Conservation (phyloP, 2,113 vertebrate species). For the Syngnathus floridae region DNA sequence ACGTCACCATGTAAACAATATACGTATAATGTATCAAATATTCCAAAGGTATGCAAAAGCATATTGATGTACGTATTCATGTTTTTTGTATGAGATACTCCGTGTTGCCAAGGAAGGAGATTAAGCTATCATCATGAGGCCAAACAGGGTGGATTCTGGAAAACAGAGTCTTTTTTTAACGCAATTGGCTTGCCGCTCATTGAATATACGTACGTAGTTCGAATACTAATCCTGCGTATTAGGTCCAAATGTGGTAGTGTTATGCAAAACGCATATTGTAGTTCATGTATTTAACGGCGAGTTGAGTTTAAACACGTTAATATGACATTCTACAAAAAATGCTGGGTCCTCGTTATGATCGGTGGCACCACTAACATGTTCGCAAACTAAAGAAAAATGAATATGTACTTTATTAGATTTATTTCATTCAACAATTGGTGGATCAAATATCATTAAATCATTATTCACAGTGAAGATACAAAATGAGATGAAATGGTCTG, state of each 20-base stretch:
- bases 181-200: not conserved
- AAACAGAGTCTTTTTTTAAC: constrained; percentile 16
- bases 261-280: not conserved
- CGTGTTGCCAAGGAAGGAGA: constrained; percentile 37
- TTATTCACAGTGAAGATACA: not conserved
- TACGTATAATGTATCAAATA: constrained; percentile 21
- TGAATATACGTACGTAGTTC: not conserved
- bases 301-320: no score
- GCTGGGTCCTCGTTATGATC: not conserved
- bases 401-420: not conserved
- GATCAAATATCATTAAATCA: not conserved
- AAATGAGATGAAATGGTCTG: not conserved
- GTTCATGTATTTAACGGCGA: not conserved
- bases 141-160: constrained; percentile 48
- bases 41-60: constrained; percentile 19
- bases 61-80: constrained; percentile 26
- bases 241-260: not conserved
- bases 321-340: not conserved
- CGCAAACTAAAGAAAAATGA: not conserved
- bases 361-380: not conserved
- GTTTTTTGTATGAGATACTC: constrained; percentile 18
- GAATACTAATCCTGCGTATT: not conserved
- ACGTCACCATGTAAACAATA: not conserved
- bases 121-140: constrained; percentile 34
- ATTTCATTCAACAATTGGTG: not conserved